These are phyloP conservation scores for Lepidurus apus DNA, from an alignment of 1,140 invertebrate genomes.

Conservation along the genomic window DNA sequence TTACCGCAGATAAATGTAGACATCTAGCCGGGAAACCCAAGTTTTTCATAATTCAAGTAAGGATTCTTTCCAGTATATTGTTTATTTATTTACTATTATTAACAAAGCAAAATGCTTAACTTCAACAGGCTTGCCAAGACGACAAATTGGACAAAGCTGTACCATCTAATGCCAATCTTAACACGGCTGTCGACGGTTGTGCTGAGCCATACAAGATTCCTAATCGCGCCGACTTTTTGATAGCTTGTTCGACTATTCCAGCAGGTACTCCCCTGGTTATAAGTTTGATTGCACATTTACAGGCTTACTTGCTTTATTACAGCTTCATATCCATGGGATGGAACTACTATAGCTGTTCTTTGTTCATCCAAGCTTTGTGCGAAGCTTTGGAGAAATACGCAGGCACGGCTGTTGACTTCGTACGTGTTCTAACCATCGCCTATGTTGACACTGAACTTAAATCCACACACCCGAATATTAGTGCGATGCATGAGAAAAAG, in stretches of 20 bases:
- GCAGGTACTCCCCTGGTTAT: slow-evolving; percentile 41
- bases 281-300: background rate
- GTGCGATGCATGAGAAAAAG: slow-evolving; percentile 83
- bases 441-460: slow-evolving; percentile 83
- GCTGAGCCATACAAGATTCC: slow-evolving; percentile 71
- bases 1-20: slow-evolving; percentile 79
- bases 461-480: slow-evolving; percentile 70
- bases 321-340: slow-evolving; percentile 93
- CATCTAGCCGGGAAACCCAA: slow-evolving; percentile 89
- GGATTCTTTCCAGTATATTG: background rate
- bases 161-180: slow-evolving; percentile 48
- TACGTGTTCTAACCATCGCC: slow-evolving; percentile 84
- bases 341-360: slow-evolving; percentile 82
- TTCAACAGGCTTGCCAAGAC: slow-evolving; percentile 73
- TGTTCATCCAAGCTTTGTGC: slow-evolving; percentile 92
- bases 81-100: background rate
- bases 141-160: slow-evolving; percentile 68
- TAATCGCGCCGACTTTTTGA: slow-evolving; percentile 85
- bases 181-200: slow-evolving; percentile 67
- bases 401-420: slow-evolving; percentile 63
- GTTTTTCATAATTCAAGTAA: slow-evolving; percentile 78
- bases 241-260: slow-evolving; percentile 88
- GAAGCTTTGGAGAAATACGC: slow-evolving; percentile 66
- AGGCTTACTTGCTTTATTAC: slow-evolving; percentile 35
- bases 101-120: background rate